phyloP scores from a whole-genome alignment of 1,140 invertebrate genomes.

The Drosophila tani region DNA sequence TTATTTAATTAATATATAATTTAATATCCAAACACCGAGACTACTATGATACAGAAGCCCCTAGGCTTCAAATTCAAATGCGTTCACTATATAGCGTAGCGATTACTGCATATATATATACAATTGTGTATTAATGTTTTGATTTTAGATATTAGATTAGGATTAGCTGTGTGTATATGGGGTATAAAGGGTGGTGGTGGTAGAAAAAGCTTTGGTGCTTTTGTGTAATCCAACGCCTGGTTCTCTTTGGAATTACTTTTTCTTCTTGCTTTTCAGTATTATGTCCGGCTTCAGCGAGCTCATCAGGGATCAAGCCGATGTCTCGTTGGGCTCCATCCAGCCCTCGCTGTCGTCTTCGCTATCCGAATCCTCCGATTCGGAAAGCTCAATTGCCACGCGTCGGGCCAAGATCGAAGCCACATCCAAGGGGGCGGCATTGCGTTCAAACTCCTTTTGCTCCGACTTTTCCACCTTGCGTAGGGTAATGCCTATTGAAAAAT shows the following conservation, averaged over 20 bases:
- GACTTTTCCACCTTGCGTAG: constrained; percentile 96
- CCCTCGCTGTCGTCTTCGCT: constrained; percentile 86
- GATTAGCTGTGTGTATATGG: constrained; percentile 46
- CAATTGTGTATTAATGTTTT: constrained; percentile 68
- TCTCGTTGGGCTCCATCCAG: constrained; percentile 86
- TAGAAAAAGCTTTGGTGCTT: constrained; percentile 79
- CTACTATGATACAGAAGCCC: constrained; percentile 45
- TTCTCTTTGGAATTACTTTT: constrained; percentile 81
- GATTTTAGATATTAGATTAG: constrained; percentile 52
- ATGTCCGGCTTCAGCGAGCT: constrained; percentile 69
- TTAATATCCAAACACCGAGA: constrained; percentile 52
- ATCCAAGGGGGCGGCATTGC: constrained; percentile 92
- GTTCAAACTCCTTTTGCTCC: constrained; percentile 92
- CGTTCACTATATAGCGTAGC: constrained; percentile 35
- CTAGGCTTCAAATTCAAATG: constrained; percentile 45
- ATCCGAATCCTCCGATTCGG: constrained; percentile 94
- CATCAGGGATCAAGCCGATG: constrained; percentile 86
- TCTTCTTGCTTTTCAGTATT: constrained; percentile 79
- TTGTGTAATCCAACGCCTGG: constrained; percentile 66
- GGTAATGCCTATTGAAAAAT: constrained; percentile 91
- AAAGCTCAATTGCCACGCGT: constrained; percentile 97
- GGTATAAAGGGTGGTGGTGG: constrained; percentile 62
- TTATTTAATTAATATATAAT: constrained; percentile 35
- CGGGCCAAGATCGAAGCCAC: constrained; percentile 97
- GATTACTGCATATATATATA: constrained; percentile 66